phyloP scores from a whole-genome alignment of 2,888 invertebrate species.

The Bruchidius siliquastri region DNA sequence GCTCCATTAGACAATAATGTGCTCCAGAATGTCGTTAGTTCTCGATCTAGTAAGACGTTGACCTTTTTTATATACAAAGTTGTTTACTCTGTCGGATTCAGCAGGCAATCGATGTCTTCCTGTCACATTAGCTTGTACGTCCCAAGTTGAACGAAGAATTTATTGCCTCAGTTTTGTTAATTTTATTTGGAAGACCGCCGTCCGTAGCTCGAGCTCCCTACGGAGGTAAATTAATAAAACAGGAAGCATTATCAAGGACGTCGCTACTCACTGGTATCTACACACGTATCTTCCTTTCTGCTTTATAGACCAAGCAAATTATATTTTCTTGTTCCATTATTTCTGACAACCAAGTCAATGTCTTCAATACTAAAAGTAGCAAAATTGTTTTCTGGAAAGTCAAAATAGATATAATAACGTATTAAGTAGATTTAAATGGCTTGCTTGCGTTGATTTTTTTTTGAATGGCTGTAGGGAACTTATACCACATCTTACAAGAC shows the following conservation, averaged over 20 bases:
- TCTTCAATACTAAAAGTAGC: too few relatives aligned
- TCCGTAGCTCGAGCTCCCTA: neutral
- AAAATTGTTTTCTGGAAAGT: too few relatives aligned
- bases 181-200: neutral
- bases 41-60: neutral
- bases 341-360: too few relatives aligned
- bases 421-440: too few relatives aligned
- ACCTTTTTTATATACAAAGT: neutral
- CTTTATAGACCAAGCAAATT: neutral
- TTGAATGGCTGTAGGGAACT: too few relatives aligned
- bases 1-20: too few relatives aligned
- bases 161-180: neutral
- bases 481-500: too few relatives aligned
- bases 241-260: neutral
- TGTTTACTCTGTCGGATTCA: neutral
- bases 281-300: neutral
- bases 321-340: too few relatives aligned
- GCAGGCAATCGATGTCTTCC: neutral
- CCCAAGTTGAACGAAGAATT: neutral
- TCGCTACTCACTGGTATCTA: neutral
- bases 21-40: neutral
- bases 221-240: neutral
- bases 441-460: too few relatives aligned
- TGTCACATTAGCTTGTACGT: neutral
- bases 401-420: too few relatives aligned